Conservation (phyloP, 2,113 vertebrate genomes). For the zebrafish (Danio rerio) region DNA sequence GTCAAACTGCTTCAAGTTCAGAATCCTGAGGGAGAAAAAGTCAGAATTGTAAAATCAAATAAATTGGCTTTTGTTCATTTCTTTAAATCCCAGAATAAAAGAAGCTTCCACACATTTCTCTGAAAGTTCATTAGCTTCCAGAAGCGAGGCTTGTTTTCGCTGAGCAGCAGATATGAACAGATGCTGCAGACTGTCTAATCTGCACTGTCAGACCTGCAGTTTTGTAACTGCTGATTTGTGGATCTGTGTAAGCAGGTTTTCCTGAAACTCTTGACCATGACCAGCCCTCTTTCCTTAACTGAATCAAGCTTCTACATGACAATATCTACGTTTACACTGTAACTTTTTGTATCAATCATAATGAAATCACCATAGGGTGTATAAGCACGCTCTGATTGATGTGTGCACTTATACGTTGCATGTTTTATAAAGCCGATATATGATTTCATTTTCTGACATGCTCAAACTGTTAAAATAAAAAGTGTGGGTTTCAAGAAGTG, state of each 20-base stretch:
- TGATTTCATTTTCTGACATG: too few relatives aligned
- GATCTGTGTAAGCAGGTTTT: conserved; percentile 2
- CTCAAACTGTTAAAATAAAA: too few relatives aligned
- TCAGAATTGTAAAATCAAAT: not conserved
- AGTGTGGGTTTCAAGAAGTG: too few relatives aligned
- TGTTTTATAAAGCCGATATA: too few relatives aligned
- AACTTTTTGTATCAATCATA: too few relatives aligned
- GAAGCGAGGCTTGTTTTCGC: not conserved
- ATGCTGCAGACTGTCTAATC: not conserved
- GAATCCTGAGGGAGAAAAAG: not conserved
- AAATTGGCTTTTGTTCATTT: too few relatives aligned
- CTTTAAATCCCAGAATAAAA: not conserved
- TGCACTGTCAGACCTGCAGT: not conserved
- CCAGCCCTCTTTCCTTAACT: not conserved
- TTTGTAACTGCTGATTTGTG: conserved; percentile 7
- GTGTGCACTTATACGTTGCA: too few relatives aligned
- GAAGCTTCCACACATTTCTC: not conserved
- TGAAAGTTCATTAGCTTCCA: too few relatives aligned
- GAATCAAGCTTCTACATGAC: not conserved
- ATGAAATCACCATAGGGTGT: too few relatives aligned
- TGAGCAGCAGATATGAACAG: not conserved
- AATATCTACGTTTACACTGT: not conserved
- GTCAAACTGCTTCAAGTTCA: too few relatives aligned
- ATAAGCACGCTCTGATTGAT: too few relatives aligned
- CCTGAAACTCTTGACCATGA: not conserved